Conservation (phyloP, 2,888 invertebrate genomes). For the Pharmacophagus antenor region DNA sequence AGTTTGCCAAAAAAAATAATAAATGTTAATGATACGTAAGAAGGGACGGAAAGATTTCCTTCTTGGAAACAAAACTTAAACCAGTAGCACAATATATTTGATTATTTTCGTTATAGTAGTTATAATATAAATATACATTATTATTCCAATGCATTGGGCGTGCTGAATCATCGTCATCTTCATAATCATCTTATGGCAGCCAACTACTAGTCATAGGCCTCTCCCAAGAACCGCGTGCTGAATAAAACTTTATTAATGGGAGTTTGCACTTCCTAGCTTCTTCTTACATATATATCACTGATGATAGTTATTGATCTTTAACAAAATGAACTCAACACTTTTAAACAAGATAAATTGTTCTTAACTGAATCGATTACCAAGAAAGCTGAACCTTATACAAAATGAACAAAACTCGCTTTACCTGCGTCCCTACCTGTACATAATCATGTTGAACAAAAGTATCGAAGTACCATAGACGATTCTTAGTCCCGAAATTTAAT, state of each 20-base stretch:
- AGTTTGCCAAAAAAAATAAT: constrained; percentile 41
- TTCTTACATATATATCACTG: no score
- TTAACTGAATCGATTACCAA: constrained; percentile 26
- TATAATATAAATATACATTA: no score
- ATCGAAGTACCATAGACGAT: background rate
- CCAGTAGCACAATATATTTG: background rate
- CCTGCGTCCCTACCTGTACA: constrained; percentile 22
- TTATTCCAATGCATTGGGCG: no score
- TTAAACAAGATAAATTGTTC: constrained; percentile 24
- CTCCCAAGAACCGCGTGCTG: no score
- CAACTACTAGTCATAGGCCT: no score
- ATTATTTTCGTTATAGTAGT: background rate
- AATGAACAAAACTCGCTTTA: constrained; percentile 22
- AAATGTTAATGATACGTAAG: constrained; percentile 1
- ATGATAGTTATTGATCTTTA: constrained; percentile 21
- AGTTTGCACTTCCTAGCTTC: no score
- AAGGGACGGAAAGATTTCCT: background rate
- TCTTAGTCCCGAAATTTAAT: no score
- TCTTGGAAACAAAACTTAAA: background rate
- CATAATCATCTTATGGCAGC: no score
- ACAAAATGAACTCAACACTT: constrained; percentile 24
- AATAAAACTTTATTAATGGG: no score
- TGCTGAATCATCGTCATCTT: no score
- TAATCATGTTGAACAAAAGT: constrained; percentile 13
- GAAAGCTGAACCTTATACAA: constrained; percentile 15